Percentiles rank a stretch among this genome's conserved stretches.
Evolutionary conservation across 2,113 vertebrate genomes (phyloP).

Genomic region (Microtus ochrogaster): DNA sequence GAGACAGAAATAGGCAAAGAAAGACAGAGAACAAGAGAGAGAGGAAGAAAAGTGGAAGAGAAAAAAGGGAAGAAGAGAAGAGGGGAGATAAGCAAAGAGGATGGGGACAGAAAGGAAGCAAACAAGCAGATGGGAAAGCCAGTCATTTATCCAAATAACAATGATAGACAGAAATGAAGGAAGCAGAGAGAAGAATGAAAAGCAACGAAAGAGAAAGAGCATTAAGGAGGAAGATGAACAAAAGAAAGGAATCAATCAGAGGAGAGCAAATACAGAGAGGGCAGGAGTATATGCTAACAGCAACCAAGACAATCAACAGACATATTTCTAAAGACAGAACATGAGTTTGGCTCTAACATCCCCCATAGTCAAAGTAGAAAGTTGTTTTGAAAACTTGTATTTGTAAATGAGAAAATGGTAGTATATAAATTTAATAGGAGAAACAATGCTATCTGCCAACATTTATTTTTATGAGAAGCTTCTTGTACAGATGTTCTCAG

Average conservation of each 20-base stretch:
- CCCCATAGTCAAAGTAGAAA: constrained; percentile 9
- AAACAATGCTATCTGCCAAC: neutral
- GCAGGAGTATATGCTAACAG: neutral
- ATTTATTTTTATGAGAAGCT: constrained; percentile 12
- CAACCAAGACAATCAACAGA: neutral
- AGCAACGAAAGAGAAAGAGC: neutral
- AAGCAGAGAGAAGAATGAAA: neutral
- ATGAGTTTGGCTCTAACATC: neutral
- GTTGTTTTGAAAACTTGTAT: neutral
- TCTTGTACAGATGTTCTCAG: neutral
- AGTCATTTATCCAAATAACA: neutral
- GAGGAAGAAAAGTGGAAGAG: neutral
- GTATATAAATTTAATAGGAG: neutral
- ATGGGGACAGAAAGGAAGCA: too few species aligned
- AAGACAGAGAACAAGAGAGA: neutral
- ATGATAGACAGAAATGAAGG: neutral
- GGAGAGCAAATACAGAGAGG: neutral
- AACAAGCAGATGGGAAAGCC: too few species aligned
- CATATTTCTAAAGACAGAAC: neutral
- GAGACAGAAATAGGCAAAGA: too few species aligned
- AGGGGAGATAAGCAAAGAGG: neutral
- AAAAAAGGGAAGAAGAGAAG: too few species aligned
- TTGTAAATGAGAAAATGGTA: constrained; percentile 1
- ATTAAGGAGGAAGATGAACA: neutral
- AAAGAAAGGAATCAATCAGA: neutral